A percentile compares a stretch with the other conserved stretches of the same genome.
phyloP scores from a whole-genome alignment of 2,888 invertebrate species.

The Formica aserva region DNA sequence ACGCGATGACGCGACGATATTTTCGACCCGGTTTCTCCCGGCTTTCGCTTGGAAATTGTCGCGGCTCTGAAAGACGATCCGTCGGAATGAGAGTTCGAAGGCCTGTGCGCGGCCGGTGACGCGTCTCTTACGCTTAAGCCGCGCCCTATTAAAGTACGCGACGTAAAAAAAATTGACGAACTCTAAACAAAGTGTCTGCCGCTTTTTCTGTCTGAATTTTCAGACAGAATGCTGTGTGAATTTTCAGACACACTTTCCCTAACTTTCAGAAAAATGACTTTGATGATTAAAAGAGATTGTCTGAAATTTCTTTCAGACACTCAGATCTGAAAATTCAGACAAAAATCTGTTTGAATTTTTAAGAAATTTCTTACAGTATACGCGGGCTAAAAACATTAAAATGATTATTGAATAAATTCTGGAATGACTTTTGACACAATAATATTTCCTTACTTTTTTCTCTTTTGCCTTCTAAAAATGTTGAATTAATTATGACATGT shows the following conservation, averaged over 20 bases:
- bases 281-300: too few relatives aligned
- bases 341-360: too few relatives aligned
- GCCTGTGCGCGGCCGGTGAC: conserved; percentile 6
- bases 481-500: not conserved
- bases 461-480: not conserved
- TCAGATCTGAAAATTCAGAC: too few relatives aligned
- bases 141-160: conserved; percentile 9
- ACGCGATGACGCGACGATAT: conserved; percentile 44
- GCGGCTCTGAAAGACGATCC: conserved; percentile 49
- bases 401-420: not conserved
- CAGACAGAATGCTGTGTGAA: too few relatives aligned
- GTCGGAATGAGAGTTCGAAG: conserved; percentile 43
- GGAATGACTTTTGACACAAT: not conserved
- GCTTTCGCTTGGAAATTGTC: conserved; percentile 26
- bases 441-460: not conserved
- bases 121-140: conserved; percentile 26
- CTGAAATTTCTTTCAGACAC: too few relatives aligned
- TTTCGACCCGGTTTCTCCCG: conserved; percentile 43
- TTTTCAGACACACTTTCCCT: too few relatives aligned
- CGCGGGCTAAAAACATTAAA: not conserved
- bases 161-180: not conserved
- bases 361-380: not conserved
- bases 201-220: too few relatives aligned
- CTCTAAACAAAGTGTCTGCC: too few relatives aligned
- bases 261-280: too few relatives aligned